Evolutionary conservation across 2,113 vertebrate species (phyloP), one percentile per base, ranked within the genome.

Genomic region (Epinephelus cyanopodus): DNA sequence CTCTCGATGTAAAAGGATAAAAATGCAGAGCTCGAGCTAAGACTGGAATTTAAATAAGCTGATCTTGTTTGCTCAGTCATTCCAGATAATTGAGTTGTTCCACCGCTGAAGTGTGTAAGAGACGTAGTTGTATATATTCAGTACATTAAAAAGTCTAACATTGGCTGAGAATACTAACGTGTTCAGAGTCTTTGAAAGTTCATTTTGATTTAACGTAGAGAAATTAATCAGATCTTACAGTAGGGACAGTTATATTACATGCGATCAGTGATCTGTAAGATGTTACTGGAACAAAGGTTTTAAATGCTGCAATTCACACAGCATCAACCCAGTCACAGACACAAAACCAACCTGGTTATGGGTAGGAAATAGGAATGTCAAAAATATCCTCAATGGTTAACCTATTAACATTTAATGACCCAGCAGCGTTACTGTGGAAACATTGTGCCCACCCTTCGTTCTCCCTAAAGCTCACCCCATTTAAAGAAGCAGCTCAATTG

Each of bases 11-110:
- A 56, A 61, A 33, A 29, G 17, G 8, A 61, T 21, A 29, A 56
- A 79, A 74, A 52, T 45, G 29, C 57, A 64, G 42, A 18, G 52
- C 45, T 53, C 12, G 1, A 23, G n/a, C 21, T 50, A 11, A 61
- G 45, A 62, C n/a, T n/a, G 14, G 65, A 86, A 84, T 79, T 48
- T 64, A 1, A 79, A 87, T 82, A 25, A 65, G 27, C 15, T 3
- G n/a, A 70, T 72, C 10, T 18, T 64, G 64, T 76, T 87, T 68
- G 79, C 54, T 48, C 23, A 69, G 42, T 81, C 3, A 68, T 65
- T 84, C n/a, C 47, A 54, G 23, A 56, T 85, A 79, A 82, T 74
- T 74, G 42, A 80, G 61, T 69, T 74, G 48, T 60, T 81, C 67
- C 18, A 67, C 77, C 7, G 39, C 68, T 57, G 14, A 69, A 29